Evolutionary conservation across 2,888 invertebrate species (phyloP), one percentile per base, ranked within the genome.

Genomic region (Metopia argyrocephala): DNA sequence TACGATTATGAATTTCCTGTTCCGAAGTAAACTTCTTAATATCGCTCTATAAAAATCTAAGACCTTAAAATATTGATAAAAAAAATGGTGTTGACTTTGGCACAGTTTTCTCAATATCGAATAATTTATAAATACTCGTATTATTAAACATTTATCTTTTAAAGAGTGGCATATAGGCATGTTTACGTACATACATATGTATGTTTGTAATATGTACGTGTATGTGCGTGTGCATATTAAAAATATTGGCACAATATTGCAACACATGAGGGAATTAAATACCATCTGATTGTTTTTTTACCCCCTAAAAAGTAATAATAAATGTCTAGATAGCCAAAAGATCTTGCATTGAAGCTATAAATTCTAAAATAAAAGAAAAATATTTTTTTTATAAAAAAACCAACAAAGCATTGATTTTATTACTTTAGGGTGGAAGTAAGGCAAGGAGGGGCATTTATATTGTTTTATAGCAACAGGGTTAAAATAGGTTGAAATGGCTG

Each of bases 381-480:
- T 20, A 48, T 3, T 23, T n/a, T n/a, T n/a, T n/a, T 27, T 52
- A 45, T 27, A 64, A 56, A 23, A 20, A 23, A 52, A 65, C 27
- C 31, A 68, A 57, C 6, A 79, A 69, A 81, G 65, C 76, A 76
- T 71, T 76, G 78, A 78, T 81, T 81, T 76, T 80, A 80, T 80
- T 80, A 76, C 80, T 68, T 68, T 31, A 12, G 54, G 57, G 62
- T 61, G 20, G 12, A 38, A 15, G 38, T 12, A 4, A 12, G 12
- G 6, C 9, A 15, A 38, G 15, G 38, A 38, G 66, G 61, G 56
- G 66, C 78, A 74, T 78, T 50, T 54, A 23, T 74, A 62, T 56
- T 81, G 81, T 78, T 81, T 81, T 75, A 78, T 81, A 75, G 71
- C 78, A 74, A 70, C 61, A 74, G 78, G 74, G 81, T 75, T 81